These are phyloP conservation scores for Ptychodera flava DNA, from an alignment of 35 echinoderm and acorn worm genomes.

Conservation along the genomic window DNA sequence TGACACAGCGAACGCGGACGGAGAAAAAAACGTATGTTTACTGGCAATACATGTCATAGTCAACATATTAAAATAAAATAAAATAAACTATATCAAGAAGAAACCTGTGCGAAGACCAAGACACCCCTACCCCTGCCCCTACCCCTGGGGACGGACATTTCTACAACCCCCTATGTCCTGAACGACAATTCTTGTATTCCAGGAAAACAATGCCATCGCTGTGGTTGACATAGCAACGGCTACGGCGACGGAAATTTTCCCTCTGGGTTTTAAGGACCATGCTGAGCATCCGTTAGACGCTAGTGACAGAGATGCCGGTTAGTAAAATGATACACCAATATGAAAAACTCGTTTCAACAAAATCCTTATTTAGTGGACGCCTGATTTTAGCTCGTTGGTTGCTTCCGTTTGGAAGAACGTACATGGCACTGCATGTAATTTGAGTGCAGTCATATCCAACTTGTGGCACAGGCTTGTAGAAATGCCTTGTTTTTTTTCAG, in stretches of 20 bases:
- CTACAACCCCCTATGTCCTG: too few species aligned
- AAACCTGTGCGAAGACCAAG: too few species aligned
- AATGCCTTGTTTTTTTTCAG: neutral
- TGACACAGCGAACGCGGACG: too few species aligned
- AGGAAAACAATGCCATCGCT: conserved; percentile 92
- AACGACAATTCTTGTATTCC: conserved; percentile 5
- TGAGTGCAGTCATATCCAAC: neutral
- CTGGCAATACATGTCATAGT: too few species aligned
- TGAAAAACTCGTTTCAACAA: too few species aligned
- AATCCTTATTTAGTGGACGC: conserved; percentile 19
- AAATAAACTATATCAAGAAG: too few species aligned
- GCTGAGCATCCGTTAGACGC: conserved; percentile 45
- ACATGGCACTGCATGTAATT: too few species aligned
- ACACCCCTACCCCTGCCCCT: too few species aligned
- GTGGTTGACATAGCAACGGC: conserved; percentile 41
- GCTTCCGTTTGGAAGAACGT: neutral
- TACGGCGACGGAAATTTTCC: conserved; percentile 35
- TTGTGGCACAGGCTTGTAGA: neutral
- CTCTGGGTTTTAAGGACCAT: conserved; percentile 66
- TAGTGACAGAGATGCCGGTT: conserved; percentile 80
- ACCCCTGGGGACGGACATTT: too few species aligned
- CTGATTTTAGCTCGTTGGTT: neutral
- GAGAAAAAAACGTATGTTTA: too few species aligned
- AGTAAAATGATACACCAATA: too few species aligned
- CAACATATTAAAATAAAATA: too few species aligned